phyloP scores from a whole-genome alignment of 2,113 vertebrate genomes.

The Takifugu flavidus region DNA sequence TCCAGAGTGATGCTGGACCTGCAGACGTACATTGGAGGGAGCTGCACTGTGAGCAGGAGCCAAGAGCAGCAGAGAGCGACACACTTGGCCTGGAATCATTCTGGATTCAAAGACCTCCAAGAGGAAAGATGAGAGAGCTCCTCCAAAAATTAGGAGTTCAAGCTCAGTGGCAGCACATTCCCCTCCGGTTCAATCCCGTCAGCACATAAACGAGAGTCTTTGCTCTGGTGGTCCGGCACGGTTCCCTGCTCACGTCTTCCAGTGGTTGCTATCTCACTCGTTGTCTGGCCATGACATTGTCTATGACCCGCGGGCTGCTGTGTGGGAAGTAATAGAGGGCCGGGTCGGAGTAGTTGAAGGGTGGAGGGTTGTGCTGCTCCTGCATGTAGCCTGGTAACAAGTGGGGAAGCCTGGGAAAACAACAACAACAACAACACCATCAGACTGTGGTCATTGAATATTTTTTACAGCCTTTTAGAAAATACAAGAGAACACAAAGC shows the following conservation, averaged over 20 bases:
- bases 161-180: conserved; percentile 28
- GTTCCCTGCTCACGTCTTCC: not conserved
- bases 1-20: no score
- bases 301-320: conserved; percentile 70
- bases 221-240: not conserved
- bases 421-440: not conserved
- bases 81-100: conserved; percentile 43
- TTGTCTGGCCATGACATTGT: conserved; percentile 55
- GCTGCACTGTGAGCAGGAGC: conserved; percentile 1
- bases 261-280: conserved; percentile 36
- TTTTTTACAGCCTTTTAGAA: no score
- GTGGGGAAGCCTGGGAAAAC: conserved; percentile 68
- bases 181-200: conserved; percentile 29
- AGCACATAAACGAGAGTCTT: conserved; percentile 44
- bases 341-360: conserved; percentile 72
- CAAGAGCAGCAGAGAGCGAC: conserved; percentile 23
- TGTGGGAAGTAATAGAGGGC: conserved; percentile 75
- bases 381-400: conserved; percentile 63
- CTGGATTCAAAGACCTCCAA: conserved; percentile 50
- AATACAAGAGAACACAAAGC: no score
- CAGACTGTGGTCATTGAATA: no score
- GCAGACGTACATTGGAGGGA: no score
- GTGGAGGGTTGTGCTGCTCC: conserved; percentile 55
- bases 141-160: conserved; percentile 5
- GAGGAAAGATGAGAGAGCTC: conserved; percentile 26